Evolutionary conservation across 2,888 invertebrate genomes (phyloP), one percentile per base, ranked within the genome.

Genomic region (Psylliodes chrysocephalus): DNA sequence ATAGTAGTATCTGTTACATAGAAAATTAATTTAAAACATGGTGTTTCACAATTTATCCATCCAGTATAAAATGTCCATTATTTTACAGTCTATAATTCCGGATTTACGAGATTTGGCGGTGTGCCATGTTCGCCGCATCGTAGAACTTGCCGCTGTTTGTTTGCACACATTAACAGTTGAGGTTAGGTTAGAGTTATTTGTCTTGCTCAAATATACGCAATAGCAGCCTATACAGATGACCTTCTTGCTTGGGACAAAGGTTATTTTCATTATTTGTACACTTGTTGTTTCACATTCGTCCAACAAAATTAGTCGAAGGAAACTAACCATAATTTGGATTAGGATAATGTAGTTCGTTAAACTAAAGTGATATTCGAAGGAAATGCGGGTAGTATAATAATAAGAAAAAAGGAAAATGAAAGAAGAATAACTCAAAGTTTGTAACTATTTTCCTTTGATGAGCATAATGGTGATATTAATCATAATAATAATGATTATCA

Each of bases 121-220:
- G 35, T 38, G 52, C 38, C 52, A 52, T 52, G 38, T 8, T 38
- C 19, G 38, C 52, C 52, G 52, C 52, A 38, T 19, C 38, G 12
- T 38, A 52, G 19, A 52, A 52, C 52, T 52, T 19, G 19, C 38
- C n/a, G 52, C 14, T 52, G 38, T 35, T 52, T 52, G 52, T 52
- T 52, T 38, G 52, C 14, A 14, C 19, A 19, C 38, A 38, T 52
- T 52, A 52, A 52, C 33, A 38, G 52, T 52, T 38, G 22, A 52
- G 38, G 38, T 52, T 38, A 7, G 42, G 38, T 10, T 38, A n/a
- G 2, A 52, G 38, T 52, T 52, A 52, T 52, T 52, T 52, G 52
- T 12, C 12, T 22, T 52, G 7, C 19, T 38, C 52, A 35, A 52
- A 35, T n/a, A 52, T 33, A 35, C 18, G 14, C 38, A 10, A 19